Evolutionary conservation across 2,113 vertebrate genomes (phyloP).

Genomic region (Bambusicola thoracicus): DNA sequence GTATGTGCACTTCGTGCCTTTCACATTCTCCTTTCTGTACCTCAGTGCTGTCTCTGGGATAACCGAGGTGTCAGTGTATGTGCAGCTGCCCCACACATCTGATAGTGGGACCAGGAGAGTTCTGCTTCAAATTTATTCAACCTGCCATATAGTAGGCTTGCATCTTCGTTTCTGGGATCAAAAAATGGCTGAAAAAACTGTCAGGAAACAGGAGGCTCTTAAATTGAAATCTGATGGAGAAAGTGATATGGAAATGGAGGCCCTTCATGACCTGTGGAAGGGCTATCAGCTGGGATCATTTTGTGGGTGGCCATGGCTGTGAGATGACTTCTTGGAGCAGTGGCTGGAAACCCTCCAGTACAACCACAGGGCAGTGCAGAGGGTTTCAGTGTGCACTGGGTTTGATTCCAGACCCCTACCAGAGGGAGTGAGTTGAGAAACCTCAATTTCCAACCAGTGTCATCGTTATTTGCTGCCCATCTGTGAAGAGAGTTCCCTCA

Average conservation of each 20-base stretch:
- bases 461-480: neutral
- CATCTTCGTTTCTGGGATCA: neutral
- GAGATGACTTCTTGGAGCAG: neutral
- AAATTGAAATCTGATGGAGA: neutral
- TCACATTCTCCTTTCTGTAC: neutral
- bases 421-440: neutral
- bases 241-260: neutral
- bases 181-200: neutral
- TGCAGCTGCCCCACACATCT: neutral
- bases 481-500: neutral
- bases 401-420: accelerated
- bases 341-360: neutral
- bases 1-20: neutral
- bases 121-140: neutral
- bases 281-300: neutral
- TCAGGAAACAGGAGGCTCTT: neutral
- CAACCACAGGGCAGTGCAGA: accelerated
- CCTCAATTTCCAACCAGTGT: neutral
- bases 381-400: neutral
- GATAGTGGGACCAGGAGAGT: neutral
- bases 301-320: neutral
- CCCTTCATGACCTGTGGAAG: neutral
- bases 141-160: neutral
- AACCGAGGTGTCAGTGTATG: neutral
- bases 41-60: neutral